Conservation (phyloP, 2,888 invertebrate genomes). For the Protophormia terraenovae region DNA sequence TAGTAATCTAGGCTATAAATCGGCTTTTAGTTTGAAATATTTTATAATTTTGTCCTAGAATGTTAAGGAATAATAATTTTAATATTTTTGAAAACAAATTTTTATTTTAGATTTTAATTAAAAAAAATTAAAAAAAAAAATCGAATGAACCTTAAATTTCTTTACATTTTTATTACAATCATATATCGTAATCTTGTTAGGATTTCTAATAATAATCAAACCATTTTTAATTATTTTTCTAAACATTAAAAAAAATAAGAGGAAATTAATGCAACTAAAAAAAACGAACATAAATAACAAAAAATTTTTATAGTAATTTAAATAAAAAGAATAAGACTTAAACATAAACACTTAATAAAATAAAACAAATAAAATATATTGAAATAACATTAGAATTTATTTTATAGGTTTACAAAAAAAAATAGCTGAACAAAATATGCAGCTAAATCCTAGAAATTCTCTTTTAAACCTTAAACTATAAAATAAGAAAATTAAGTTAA, state of each 20-base stretch:
- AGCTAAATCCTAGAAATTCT: not conserved
- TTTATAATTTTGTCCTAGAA: too few species aligned
- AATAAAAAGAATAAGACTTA: not conserved
- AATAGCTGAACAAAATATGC: not conserved
- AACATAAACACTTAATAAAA: conserved; percentile 31
- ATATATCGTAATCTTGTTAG: conserved; percentile 44
- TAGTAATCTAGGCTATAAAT: too few species aligned
- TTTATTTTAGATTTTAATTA: too few species aligned
- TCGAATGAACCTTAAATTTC: too few species aligned
- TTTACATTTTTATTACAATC: conserved; percentile 22
- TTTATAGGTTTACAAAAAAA: conserved; percentile 45
- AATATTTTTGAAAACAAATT: too few species aligned
- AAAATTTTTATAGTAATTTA: conserved; percentile 21
- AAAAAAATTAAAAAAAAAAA: too few species aligned
- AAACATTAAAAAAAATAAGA: too few species aligned
- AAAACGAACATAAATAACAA: conserved; percentile 6
- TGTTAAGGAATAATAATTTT: too few species aligned
- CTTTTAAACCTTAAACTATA: not conserved
- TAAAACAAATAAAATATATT: conserved; percentile 41
- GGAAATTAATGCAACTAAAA: not conserved
- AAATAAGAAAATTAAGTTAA: conserved; percentile 3
- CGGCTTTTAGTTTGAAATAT: too few species aligned
- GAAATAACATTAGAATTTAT: conserved; percentile 55
- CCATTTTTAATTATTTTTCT: too few species aligned
- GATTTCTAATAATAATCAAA: not conserved